These are phyloP conservation scores for Echinops telfairi DNA, from an alignment of 2,113 vertebrate genomes.

Conservation along the genomic window DNA sequence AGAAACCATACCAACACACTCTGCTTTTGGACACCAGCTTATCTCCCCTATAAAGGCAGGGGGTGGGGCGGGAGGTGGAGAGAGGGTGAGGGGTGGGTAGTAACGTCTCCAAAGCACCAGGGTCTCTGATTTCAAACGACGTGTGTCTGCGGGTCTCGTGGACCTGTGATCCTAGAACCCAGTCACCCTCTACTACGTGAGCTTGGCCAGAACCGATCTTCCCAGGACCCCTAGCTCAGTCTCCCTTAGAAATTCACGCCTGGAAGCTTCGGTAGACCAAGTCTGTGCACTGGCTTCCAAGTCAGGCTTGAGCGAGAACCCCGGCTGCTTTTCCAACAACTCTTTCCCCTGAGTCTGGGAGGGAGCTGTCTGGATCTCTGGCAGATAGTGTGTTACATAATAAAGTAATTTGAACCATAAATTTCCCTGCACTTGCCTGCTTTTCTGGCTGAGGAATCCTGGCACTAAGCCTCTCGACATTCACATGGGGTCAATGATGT, in stretches of 20 bases:
- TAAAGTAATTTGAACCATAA: background rate
- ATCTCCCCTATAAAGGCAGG: background rate
- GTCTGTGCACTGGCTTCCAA: too few relatives aligned
- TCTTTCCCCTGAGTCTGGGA: background rate
- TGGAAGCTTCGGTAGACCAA: background rate
- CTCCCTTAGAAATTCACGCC: background rate
- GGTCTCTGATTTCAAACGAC: background rate
- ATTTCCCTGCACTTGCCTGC: background rate
- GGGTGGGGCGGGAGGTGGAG: too few relatives aligned
- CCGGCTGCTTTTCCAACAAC: background rate
- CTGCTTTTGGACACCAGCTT: background rate
- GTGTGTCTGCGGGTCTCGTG: background rate
- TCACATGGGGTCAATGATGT: background rate
- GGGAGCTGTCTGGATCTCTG: background rate
- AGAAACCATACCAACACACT: too few relatives aligned
- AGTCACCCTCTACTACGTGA: background rate
- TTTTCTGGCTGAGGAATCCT: background rate
- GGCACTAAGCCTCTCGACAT: background rate
- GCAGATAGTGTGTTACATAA: background rate
- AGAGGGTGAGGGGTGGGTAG: too few relatives aligned
- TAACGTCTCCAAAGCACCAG: too few relatives aligned
- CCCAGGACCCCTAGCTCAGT: fast-evolving
- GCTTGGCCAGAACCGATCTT: background rate
- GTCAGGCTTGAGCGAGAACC: background rate
- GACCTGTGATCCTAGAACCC: background rate